phyloP scores from a whole-genome alignment of 1,140 invertebrate genomes.

The Portunus trituberculatus region DNA sequence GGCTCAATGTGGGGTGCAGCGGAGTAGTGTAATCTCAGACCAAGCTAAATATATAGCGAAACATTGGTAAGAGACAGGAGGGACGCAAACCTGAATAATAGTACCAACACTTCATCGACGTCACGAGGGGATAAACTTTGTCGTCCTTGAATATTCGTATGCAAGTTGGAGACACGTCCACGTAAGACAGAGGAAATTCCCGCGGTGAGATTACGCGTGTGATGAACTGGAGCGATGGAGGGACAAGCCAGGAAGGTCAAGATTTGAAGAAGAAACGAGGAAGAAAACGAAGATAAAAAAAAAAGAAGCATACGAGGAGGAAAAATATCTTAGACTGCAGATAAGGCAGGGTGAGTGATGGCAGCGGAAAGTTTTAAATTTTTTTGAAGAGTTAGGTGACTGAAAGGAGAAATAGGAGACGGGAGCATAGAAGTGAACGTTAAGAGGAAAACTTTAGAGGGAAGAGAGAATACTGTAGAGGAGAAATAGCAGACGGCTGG shows the following conservation, averaged over 20 bases:
- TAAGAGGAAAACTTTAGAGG: not conserved
- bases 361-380: not conserved
- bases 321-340: not conserved
- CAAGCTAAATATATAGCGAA: no score
- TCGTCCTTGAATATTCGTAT: not conserved
- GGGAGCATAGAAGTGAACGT: not conserved
- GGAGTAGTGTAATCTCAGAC: no score
- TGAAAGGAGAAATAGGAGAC: not conserved
- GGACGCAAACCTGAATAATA: not conserved
- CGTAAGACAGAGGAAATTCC: not conserved
- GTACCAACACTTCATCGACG: not conserved
- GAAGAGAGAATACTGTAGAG: not conserved
- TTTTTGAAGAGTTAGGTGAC: not conserved
- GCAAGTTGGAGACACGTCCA: not conserved
- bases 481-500: not conserved
- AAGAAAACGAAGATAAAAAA: not conserved
- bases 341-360: not conserved
- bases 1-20: no score
- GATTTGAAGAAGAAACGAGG: not conserved
- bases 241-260: not conserved
- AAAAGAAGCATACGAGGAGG: not conserved
- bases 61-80: not conserved
- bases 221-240: not conserved
- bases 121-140: not conserved
- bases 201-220: not conserved